Conservation (phyloP, 2,888 invertebrate genomes). For the Tetheella fluctuosa region DNA sequence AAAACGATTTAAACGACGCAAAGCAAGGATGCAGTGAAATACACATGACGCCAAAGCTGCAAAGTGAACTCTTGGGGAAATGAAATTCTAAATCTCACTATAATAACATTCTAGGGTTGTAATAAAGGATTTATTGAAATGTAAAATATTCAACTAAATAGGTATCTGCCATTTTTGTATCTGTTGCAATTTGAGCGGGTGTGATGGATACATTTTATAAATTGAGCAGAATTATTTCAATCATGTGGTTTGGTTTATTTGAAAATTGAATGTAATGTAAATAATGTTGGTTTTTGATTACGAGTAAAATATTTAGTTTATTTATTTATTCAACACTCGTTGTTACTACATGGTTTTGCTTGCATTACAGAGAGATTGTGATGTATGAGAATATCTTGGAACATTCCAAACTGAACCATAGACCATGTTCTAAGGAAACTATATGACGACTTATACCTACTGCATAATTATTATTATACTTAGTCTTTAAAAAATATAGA, state of each 20-base stretch:
- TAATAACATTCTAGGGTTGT: slow-evolving; percentile 35
- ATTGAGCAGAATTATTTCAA: not conserved
- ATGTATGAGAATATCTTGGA: no score
- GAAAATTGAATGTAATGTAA: no score
- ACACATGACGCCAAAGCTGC: slow-evolving; percentile 54
- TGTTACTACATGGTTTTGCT: no score
- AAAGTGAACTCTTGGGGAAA: slow-evolving; percentile 39
- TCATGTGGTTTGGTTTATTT: not conserved
- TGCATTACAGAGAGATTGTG: no score
- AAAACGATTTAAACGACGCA: slow-evolving; percentile 15
- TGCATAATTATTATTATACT: no score
- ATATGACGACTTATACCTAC: no score
- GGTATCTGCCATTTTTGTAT: not conserved
- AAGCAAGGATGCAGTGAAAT: slow-evolving; percentile 46
- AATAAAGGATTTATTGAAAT: slow-evolving; percentile 8
- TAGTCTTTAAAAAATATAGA: no score
- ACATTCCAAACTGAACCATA: no score
- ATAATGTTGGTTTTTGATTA: not conserved
- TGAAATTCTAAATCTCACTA: slow-evolving; percentile 52
- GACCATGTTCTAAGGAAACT: no score
- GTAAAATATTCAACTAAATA: not conserved
- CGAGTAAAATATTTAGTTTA: not conserved
- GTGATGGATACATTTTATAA: not conserved
- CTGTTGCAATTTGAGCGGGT: not conserved
- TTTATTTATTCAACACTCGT: not conserved